phyloP scores from a whole-genome alignment of 1,140 invertebrate species.

The Spodoptera frugiperda region DNA sequence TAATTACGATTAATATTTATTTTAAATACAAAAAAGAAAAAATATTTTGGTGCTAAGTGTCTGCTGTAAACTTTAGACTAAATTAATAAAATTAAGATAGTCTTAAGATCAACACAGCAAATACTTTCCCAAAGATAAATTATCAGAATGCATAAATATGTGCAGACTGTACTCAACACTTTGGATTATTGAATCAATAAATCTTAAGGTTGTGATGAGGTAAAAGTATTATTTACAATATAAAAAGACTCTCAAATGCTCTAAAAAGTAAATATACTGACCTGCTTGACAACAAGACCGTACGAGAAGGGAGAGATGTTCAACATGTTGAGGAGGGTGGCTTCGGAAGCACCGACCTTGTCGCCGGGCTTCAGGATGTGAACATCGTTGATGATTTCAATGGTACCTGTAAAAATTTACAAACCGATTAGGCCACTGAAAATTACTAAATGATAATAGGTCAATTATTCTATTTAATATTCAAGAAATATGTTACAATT shows the following conservation, averaged over 20 bases:
- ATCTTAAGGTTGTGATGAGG: too few species aligned
- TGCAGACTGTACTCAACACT: constrained; percentile 83
- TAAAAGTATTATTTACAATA: too few species aligned
- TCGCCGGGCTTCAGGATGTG: constrained; percentile 98
- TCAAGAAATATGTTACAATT: too few species aligned
- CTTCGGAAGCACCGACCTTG: constrained; percentile 99
- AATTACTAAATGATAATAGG: not conserved
- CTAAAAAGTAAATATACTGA: constrained; percentile 47
- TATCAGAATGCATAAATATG: constrained; percentile 71
- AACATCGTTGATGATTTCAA: constrained; percentile 99
- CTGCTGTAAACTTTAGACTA: constrained; percentile 53
- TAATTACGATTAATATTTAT: not conserved
- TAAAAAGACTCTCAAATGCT: not conserved
- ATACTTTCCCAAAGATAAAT: constrained; percentile 82
- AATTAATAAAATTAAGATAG: constrained; percentile 46
- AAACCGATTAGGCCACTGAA: not conserved
- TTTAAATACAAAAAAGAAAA: not conserved
- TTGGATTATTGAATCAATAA: constrained; percentile 61
- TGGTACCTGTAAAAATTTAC: constrained; percentile 88
- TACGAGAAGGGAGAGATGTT: constrained; percentile 99
- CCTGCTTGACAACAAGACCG: constrained; percentile 96
- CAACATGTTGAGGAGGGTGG: constrained; percentile 99
- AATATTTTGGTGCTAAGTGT: constrained; percentile 52
- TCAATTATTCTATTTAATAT: too few species aligned
- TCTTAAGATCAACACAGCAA: constrained; percentile 54